phyloP scores from a whole-genome alignment of 2,797 vertebrate species.

The Coregonus suidteri region DNA sequence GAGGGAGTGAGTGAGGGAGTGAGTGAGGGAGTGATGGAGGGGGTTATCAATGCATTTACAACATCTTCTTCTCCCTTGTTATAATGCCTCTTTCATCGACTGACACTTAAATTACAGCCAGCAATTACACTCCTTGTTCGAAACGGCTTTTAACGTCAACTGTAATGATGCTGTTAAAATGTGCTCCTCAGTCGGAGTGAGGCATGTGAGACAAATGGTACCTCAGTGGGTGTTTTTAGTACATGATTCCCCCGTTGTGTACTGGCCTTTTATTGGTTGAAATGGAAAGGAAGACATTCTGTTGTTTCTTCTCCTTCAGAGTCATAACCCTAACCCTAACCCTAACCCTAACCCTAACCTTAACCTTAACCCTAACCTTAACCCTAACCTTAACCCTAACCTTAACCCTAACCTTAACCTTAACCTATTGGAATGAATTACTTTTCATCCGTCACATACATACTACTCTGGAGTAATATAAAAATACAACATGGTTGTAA shows the following conservation, averaged over 20 bases:
- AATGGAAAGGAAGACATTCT: no score
- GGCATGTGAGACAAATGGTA: neutral
- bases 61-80: conserved; percentile 9
- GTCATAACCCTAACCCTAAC: no score
- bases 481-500: no score
- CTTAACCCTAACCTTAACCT: no score
- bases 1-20: neutral
- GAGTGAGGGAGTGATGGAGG: neutral
- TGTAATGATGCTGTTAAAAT: neutral
- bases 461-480: no score
- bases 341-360: no score
- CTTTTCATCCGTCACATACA: no score
- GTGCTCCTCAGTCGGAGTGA: neutral
- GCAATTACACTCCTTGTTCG: conserved; percentile 8
- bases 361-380: no score
- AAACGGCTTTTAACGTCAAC: neutral
- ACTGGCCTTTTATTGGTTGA: neutral
- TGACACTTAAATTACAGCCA: conserved; percentile 23
- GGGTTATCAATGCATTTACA: conserved; percentile 8
- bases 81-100: conserved; percentile 11
- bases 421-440: no score
- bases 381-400: no score
- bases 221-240: neutral
- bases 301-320: no score
- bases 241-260: neutral